Base-by-base conservation (phyloP, 2,113 vertebrate genomes). In the Pluvianellus socialis region DNA sequence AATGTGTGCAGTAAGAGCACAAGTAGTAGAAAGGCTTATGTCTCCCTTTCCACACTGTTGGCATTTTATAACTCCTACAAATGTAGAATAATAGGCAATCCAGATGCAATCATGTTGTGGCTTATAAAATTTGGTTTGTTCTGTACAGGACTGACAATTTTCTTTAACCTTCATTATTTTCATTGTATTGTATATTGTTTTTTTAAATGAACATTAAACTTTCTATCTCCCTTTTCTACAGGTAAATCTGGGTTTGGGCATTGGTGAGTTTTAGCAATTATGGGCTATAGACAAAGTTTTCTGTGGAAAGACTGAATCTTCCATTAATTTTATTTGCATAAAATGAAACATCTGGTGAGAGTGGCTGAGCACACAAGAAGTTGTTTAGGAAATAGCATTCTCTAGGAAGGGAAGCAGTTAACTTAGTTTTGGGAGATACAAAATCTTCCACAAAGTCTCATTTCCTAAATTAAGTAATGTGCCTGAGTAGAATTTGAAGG, bases 31-130 rank as follows among this genome's bases (percentile, higher is more conserved):
- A 88, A 68, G 71, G 9, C 24, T 93, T 49, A 42, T 90, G 28
- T 88, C 53, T 90, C 91, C 70, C 45, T 93, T 96, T 95, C 61
- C 58, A 87, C 66, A 53, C 23, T 70, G 62, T 38, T 94, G 52
- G 11, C 44, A 73, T 94, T 93, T 94, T 88, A 33, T 49, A 58
- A 76, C 6, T 47, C 75, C 62, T 79, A 75, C 15, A 76, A 55
- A 80, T 17, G 20, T 56, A 82, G 47, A 74, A 61, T 35, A 91
- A n/a, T 42, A 63, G 30, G 16, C 44, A 93, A 50, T 47, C 33
- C 44, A 65, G 62, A 65, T 42, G 26, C 16, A 71, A 26, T 72
- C 44, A 56, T 72, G 45, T 56, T 62, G 53, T 40, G 66, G 24
- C 3, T 86, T 87, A 53, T 52, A 85, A 42, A 74, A 49, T 14